These are phyloP conservation scores for Polietes domitor DNA, from an alignment of 2,888 invertebrate species.

Conservation along the genomic window DNA sequence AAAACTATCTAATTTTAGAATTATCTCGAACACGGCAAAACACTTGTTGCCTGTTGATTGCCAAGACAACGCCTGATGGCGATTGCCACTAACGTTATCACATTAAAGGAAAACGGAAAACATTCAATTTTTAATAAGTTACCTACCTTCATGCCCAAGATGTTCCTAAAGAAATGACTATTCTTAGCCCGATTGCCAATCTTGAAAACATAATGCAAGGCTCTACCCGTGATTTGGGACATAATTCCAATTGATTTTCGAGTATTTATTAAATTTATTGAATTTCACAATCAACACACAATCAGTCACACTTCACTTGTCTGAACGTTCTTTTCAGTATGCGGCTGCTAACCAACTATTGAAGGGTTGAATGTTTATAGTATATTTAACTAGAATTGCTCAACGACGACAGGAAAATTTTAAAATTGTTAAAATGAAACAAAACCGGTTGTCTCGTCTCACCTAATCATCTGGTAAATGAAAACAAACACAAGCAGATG, in stretches of 20 bases:
- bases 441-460: conserved; percentile 36
- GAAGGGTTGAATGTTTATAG: not conserved
- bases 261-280: not conserved
- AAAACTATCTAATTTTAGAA: conserved; percentile 13
- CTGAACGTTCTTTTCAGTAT: not conserved
- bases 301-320: not conserved
- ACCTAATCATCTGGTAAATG: conserved; percentile 31
- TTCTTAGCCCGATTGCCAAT: conserved; percentile 93
- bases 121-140: not conserved
- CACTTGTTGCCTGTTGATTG: not conserved
- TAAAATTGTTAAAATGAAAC: not conserved
- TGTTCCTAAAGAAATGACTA: conserved; percentile 92
- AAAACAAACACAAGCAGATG: not conserved
- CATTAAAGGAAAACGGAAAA: not conserved
- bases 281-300: conserved; percentile 51
- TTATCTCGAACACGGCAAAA: conserved; percentile 25
- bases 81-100: not conserved
- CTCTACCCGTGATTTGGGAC: conserved; percentile 85
- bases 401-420: no score
- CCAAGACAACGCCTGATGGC: not conserved
- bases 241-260: conserved; percentile 52
- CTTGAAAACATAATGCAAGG: conserved; percentile 98
- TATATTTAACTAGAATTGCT: not conserved
- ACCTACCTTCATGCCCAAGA: conserved; percentile 96
- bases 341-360: not conserved